phyloP scores from a whole-genome alignment of 2,888 invertebrate genomes.

The Drosophila anomelani region DNA sequence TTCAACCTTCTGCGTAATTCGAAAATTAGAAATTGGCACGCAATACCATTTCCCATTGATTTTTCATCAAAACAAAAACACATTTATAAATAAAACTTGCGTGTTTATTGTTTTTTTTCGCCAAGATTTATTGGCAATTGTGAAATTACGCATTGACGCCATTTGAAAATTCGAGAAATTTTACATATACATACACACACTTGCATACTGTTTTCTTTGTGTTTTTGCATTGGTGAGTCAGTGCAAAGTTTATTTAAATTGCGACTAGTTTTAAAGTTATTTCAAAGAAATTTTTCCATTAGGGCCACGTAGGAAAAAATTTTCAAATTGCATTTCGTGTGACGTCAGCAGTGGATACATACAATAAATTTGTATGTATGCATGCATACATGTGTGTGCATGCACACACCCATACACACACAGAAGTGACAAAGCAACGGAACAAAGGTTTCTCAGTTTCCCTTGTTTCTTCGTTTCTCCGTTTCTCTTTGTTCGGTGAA shows the following conservation, averaged over 20 bases:
- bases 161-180: conserved; percentile 20
- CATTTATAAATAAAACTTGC: conserved; percentile 24
- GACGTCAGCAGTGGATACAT: conserved; percentile 20
- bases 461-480: conserved; percentile 5
- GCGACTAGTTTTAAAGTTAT: background rate
- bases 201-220: background rate
- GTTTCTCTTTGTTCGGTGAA: conserved; percentile 10
- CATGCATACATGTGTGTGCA: background rate
- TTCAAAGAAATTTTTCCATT: no score
- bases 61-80: conserved; percentile 20
- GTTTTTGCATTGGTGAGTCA: background rate
- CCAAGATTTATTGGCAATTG: conserved; percentile 23
- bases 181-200: background rate
- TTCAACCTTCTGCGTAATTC: conserved; percentile 18
- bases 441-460: conserved; percentile 35
- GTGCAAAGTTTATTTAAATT: background rate
- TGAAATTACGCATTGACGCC: conserved; percentile 28
- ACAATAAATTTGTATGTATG: conserved; percentile 5
- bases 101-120: conserved; percentile 12
- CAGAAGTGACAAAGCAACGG: conserved; percentile 18
- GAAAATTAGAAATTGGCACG: conserved; percentile 38
- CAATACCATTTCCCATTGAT: conserved; percentile 6
- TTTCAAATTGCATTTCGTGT: conserved; percentile 4
- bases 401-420: background rate
- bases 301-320: conserved; percentile 18